Evolutionary conservation across 2,797 vertebrate species (phyloP).

Genomic region (Gymnocypris eckloni): DNA sequence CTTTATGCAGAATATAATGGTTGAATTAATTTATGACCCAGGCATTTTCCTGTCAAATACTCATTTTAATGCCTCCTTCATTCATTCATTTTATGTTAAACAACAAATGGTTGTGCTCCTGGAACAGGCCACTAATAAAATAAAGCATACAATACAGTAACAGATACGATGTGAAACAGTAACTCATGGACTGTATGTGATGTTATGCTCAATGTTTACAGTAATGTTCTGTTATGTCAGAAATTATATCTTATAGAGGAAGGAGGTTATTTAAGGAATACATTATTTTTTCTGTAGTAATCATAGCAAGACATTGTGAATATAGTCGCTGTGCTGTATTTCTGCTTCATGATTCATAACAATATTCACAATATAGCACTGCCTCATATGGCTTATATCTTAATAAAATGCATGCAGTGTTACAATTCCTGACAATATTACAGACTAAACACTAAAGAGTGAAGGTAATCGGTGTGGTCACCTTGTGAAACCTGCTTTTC

Average conservation of each 20-base stretch:
- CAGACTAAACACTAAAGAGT: background rate
- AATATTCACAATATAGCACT: background rate
- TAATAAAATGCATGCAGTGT: background rate
- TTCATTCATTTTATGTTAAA: background rate
- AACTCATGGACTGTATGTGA: background rate
- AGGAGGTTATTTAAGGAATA: background rate
- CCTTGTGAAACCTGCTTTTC: background rate
- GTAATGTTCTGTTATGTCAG: background rate
- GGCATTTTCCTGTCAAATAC: too few relatives aligned
- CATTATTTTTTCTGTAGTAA: background rate
- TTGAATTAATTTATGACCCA: too few relatives aligned
- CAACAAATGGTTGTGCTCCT: background rate
- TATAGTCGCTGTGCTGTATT: background rate
- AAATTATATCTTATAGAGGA: background rate
- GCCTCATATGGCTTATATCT: background rate
- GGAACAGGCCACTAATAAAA: too few relatives aligned
- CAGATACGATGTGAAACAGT: background rate
- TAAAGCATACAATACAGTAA: background rate
- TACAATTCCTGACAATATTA: background rate
- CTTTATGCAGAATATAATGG: too few relatives aligned
- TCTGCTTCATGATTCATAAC: background rate
- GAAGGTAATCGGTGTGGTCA: background rate
- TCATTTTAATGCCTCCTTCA: too few relatives aligned
- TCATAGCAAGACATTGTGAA: background rate
- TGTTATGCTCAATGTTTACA: background rate